Percentiles rank a stretch among this genome's conserved stretches.
phyloP scores from a whole-genome alignment of 2,113 vertebrate species.

The Scopus umbretta region DNA sequence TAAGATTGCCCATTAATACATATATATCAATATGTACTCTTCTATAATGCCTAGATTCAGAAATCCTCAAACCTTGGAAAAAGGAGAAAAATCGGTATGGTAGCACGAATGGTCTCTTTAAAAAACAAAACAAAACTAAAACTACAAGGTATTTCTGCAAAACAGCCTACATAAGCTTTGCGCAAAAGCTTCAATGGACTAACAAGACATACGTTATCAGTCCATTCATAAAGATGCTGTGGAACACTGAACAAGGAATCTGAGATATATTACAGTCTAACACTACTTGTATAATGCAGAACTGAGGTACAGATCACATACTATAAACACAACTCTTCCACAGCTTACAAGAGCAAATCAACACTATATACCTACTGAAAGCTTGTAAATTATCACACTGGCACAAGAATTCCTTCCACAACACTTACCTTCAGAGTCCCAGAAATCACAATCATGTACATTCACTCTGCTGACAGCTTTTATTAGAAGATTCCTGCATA shows the following conservation, averaged over 20 bases:
- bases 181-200: neutral
- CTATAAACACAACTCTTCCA: neutral
- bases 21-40: neutral
- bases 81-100: neutral
- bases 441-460: neutral
- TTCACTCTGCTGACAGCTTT: neutral
- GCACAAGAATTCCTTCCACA: neutral
- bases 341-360: neutral
- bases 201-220: neutral
- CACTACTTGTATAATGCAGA: neutral
- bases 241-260: neutral
- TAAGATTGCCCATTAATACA: neutral
- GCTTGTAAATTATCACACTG: neutral
- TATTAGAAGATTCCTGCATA: neutral
- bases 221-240: neutral
- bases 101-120: rapidly evolving
- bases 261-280: neutral
- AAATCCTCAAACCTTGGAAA: neutral
- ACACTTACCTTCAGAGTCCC: neutral
- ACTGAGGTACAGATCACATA: neutral
- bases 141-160: neutral
- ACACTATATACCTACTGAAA: neutral
- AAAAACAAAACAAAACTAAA: neutral
- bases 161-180: neutral
- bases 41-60: neutral